A percentile compares a stretch with the other conserved stretches of the same genome.
Evolutionary conservation across 2,888 invertebrate genomes (phyloP).

Genomic region (Troglohyphantes excavatus): DNA sequence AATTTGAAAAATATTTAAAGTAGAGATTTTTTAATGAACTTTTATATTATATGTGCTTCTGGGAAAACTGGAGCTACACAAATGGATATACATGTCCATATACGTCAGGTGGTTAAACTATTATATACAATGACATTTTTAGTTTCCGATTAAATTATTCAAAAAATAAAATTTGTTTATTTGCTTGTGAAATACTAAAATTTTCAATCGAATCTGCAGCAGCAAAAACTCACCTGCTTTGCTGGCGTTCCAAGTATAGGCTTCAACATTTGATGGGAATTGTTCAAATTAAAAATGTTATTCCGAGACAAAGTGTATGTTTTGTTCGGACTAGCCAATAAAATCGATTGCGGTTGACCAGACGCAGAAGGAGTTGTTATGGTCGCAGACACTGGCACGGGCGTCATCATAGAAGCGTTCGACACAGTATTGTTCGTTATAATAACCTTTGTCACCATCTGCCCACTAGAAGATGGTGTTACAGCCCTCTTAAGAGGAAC

Average conservation of each 20-base stretch:
- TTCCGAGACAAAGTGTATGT: constrained; percentile 87
- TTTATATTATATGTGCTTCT: no score
- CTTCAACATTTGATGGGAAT: constrained; percentile 81
- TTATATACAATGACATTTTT: neutral
- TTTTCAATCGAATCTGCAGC: no score
- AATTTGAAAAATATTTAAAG: no score
- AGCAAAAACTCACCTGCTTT: constrained; percentile 80
- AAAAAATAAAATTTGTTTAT: no score
- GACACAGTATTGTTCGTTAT: constrained; percentile 82
- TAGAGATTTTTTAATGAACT: no score
- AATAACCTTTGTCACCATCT: constrained; percentile 80
- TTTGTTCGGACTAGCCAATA: constrained; percentile 83
- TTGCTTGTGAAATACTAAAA: no score
- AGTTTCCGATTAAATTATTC: no score
- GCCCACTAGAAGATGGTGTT: constrained; percentile 65
- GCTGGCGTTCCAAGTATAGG: constrained; percentile 81
- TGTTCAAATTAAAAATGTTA: constrained; percentile 81
- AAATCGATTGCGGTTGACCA: constrained; percentile 78
- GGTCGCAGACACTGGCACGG: constrained; percentile 72
- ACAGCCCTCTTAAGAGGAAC: constrained; percentile 71
- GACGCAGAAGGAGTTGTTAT: constrained; percentile 53
- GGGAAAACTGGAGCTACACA: no score
- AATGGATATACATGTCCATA: no score
- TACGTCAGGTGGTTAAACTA: neutral
- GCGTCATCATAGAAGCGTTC: constrained; percentile 80